A percentile compares a stretch with the other conserved stretches of the same genome.
Evolutionary conservation across 2,113 vertebrate species (phyloP).

Genomic region (Erpornis zantholeuca): DNA sequence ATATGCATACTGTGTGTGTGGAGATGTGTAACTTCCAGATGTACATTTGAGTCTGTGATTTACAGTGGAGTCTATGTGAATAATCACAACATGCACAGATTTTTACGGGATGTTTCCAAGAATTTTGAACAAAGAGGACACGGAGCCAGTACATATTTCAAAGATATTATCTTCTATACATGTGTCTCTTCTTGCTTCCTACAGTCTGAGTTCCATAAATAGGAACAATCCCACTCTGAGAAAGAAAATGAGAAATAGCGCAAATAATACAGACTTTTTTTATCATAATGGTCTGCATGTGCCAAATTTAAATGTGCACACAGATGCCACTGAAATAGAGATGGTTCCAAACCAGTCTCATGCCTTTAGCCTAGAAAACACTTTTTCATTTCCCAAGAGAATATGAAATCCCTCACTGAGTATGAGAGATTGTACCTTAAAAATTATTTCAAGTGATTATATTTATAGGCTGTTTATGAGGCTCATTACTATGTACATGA

Average conservation of each 20-base stretch:
- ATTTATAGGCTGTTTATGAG: conserved; percentile 61
- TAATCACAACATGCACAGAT: background rate
- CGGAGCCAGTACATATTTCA: conserved; percentile 9
- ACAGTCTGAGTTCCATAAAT: background rate
- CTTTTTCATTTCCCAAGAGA: conserved; percentile 17
- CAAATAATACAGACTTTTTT: conserved; percentile 17
- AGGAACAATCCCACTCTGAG: background rate
- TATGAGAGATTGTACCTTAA: conserved; percentile 47
- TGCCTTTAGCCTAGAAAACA: conserved; percentile 2
- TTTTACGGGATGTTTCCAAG: conserved; percentile 30
- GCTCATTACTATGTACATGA: conserved; percentile 42
- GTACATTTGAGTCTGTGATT: background rate
- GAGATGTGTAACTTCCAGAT: background rate
- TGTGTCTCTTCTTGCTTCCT: conserved; percentile 2
- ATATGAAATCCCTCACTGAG: conserved; percentile 18
- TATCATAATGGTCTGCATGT: background rate
- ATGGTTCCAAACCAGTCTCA: conserved; percentile 6
- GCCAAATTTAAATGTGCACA: conserved; percentile 28
- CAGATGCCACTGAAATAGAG: conserved; percentile 40
- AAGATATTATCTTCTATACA: background rate
- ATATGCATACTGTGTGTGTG: background rate
- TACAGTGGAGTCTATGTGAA: background rate
- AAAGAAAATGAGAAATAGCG: background rate
- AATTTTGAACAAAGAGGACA: background rate
- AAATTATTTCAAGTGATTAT: conserved; percentile 56